Evolutionary conservation across 2,113 vertebrate species (phyloP).

Genomic region (Trichomycterus rosablanca): DNA sequence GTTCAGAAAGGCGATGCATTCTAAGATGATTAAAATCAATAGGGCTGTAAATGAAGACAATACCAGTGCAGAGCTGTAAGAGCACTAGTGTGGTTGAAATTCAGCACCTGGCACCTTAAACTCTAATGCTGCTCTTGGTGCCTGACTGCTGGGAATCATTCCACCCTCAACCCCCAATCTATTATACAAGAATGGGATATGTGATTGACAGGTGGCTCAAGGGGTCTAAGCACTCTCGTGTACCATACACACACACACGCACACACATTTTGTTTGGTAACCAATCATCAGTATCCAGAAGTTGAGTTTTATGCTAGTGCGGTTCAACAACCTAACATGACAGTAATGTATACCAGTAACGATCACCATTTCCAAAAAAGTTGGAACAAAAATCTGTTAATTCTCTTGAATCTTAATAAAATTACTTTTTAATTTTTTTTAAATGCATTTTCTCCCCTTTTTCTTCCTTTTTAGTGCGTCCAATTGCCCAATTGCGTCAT

Average conservation of each 20-base stretch:
- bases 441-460: too few relatives aligned
- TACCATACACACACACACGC: constrained; percentile 42
- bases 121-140: constrained; percentile 62
- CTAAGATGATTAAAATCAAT: constrained; percentile 67
- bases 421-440: too few relatives aligned
- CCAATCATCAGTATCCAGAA: too few relatives aligned
- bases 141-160: constrained; percentile 58
- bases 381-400: too few relatives aligned
- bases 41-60: constrained; percentile 52
- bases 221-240: constrained; percentile 56
- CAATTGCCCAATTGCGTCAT: too few relatives aligned
- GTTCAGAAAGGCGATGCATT: constrained; percentile 48
- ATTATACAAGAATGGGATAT: constrained; percentile 53
- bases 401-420: too few relatives aligned
- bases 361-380: too few relatives aligned
- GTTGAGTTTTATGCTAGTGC: too few relatives aligned
- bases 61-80: constrained; percentile 54
- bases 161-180: constrained; percentile 42
- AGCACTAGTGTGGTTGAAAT: constrained; percentile 58
- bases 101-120: constrained; percentile 58
- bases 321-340: too few relatives aligned
- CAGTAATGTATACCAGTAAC: too few relatives aligned
- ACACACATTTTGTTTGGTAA: background rate
- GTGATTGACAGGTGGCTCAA: constrained; percentile 72
- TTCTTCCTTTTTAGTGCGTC: too few relatives aligned